phyloP scores from a whole-genome alignment of 2,797 vertebrate species.

The Cichlasoma orientale region DNA sequence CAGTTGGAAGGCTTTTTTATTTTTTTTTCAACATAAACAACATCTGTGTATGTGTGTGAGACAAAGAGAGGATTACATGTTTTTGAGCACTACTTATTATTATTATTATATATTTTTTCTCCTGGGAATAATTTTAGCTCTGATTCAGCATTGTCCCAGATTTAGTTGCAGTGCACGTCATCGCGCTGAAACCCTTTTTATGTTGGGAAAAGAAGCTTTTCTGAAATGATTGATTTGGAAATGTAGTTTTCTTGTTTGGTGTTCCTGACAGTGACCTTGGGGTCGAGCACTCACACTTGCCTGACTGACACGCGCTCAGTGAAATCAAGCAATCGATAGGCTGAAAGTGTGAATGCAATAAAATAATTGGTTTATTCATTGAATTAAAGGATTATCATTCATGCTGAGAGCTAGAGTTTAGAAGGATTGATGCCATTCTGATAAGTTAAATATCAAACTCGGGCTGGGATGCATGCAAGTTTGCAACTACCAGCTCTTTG shows the following conservation, averaged over 20 bases:
- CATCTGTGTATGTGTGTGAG: slow-evolving; percentile 60
- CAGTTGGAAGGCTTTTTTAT: slow-evolving; percentile 45
- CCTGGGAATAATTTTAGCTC: slow-evolving; percentile 30
- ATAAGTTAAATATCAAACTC: no score
- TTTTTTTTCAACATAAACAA: slow-evolving; percentile 45
- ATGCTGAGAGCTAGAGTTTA: background rate
- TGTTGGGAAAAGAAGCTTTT: background rate
- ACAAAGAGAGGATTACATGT: background rate
- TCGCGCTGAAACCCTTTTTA: background rate
- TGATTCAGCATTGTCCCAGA: slow-evolving; percentile 4
- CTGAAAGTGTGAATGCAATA: background rate
- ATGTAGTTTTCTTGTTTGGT: background rate
- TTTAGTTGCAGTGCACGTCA: background rate
- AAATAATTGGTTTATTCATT: background rate
- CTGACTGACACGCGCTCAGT: background rate
- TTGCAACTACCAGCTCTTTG: no score
- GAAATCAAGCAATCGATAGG: background rate
- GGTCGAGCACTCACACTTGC: background rate
- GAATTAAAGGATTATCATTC: background rate
- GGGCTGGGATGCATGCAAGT: no score
- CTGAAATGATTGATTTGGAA: background rate
- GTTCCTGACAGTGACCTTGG: background rate
- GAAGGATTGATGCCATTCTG: background rate
- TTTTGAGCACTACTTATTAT: background rate
- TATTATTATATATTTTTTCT: background rate